These are phyloP conservation scores for Gortyna flavago DNA, from an alignment of 2,888 invertebrate species.

Conservation along the genomic window DNA sequence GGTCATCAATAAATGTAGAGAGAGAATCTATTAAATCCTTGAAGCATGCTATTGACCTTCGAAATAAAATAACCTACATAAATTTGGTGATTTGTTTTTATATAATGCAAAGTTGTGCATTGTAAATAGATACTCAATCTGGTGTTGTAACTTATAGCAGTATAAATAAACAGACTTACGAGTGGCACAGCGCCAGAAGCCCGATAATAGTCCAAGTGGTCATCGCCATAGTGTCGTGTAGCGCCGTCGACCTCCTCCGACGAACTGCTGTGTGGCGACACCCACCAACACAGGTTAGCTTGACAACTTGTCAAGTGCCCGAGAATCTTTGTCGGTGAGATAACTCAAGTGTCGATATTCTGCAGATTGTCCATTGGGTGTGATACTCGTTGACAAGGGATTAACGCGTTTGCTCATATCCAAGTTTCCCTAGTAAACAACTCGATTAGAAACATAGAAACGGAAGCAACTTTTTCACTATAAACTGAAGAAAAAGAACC, in stretches of 20 bases:
- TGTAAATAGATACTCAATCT: slow-evolving; percentile 24
- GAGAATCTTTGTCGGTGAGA: slow-evolving; percentile 65
- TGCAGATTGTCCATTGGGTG: slow-evolving; percentile 50
- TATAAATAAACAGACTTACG: slow-evolving; percentile 80
- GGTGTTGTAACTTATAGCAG: slow-evolving; percentile 26
- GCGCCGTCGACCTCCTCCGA: slow-evolving; percentile 70
- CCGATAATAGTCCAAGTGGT: slow-evolving; percentile 75
- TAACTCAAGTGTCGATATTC: slow-evolving; percentile 58
- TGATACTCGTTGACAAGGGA: slow-evolving; percentile 57
- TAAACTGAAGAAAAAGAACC: background rate
- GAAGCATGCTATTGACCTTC: slow-evolving; percentile 33
- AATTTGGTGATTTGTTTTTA: background rate
- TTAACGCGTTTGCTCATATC: slow-evolving; percentile 39
- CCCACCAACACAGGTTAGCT: slow-evolving; percentile 62
- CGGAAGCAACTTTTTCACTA: background rate
- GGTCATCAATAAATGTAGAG: slow-evolving; percentile 2
- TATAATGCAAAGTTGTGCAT: background rate
- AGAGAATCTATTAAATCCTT: slow-evolving; percentile 22
- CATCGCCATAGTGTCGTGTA: slow-evolving; percentile 81
- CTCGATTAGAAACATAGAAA: background rate
- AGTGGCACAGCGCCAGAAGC: slow-evolving; percentile 80
- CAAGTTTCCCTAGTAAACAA: slow-evolving; percentile 35
- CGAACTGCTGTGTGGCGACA: slow-evolving; percentile 70
- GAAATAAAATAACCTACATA: background rate
- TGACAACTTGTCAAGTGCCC: slow-evolving; percentile 65